Percentiles rank a stretch among this genome's conserved stretches.
These are phyloP conservation scores for Cardiocondyla obscurior DNA, from an alignment of 1,140 invertebrate genomes.

Conservation along the genomic window DNA sequence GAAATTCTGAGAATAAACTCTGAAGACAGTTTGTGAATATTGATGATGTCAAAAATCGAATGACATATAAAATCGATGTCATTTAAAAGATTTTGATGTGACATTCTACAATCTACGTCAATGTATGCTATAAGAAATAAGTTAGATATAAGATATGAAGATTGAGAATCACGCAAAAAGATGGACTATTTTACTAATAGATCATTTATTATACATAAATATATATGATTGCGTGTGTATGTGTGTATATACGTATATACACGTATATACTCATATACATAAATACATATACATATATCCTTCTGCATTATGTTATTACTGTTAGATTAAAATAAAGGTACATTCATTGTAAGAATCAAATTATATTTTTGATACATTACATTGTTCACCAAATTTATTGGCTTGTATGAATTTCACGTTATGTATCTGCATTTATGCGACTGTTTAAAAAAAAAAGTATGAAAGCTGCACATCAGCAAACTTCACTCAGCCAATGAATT, in stretches of 20 bases:
- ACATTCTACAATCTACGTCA: conserved; percentile 63
- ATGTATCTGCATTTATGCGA: background rate
- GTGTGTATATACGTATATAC: conserved; percentile 14
- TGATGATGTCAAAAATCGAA: conserved; percentile 37
- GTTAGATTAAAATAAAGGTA: conserved; percentile 68
- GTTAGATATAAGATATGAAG: conserved; percentile 57
- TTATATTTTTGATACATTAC: conserved; percentile 53
- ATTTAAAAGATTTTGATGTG: conserved; percentile 21
- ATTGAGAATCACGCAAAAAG: conserved; percentile 53
- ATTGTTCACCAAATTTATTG: conserved; percentile 26
- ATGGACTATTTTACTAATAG: conserved; percentile 74
- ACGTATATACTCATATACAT: background rate
- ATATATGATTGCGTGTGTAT: conserved; percentile 21
- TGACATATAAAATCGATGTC: background rate
- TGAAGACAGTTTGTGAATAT: conserved; percentile 54
- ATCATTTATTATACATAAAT: conserved; percentile 56
- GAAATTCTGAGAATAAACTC: no score
- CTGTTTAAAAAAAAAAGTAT: conserved; percentile 16
- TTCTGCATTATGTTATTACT: conserved; percentile 67
- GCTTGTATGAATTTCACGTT: background rate
- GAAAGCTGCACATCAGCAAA: conserved; percentile 1
- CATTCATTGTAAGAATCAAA: conserved; percentile 59
- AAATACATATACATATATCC: conserved; percentile 40
- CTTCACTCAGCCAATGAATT: conserved; percentile 34
- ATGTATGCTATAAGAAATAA: conserved; percentile 51